Base-by-base conservation (phyloP, 2,797 vertebrate species). In the Pseudocheirus occidentalis region DNA sequence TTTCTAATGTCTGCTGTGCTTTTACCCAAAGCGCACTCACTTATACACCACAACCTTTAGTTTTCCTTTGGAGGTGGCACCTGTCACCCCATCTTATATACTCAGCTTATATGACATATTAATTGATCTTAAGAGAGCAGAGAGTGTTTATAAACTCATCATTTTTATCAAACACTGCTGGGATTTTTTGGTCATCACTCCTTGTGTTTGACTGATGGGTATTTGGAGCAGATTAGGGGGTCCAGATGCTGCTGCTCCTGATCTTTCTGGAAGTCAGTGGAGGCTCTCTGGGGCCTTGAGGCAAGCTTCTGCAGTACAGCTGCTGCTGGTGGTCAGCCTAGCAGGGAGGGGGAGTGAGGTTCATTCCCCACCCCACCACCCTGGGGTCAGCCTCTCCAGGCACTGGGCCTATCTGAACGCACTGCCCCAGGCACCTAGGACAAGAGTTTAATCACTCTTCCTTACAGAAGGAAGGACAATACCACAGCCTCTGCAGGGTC, bases 21-120 rank as follows among this genome's bases (percentile, higher is more conserved):
- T 96, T 96, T 73, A 57, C 92, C 90, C 50, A 93, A 93, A 92
- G 90, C 21, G 34, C 28, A 57, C 66, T n/a, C 50, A 54, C 1
- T 18, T 1, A 29, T 90, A 87, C 27, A 92, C 34, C 59, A 93
- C 66, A 21, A 40, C 5, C 66, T 87, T 29, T 3, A 55, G 58
- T 0, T 73, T 13, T 21, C 87, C 40, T 66, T 52, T 46, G 52
- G 93, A 1, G 52, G 14, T 57, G 7, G 93, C 55, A 91, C n/a
- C 59, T 14, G 31, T 34, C 59, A 62, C 59, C 59, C 62, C 18
- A 40, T 66, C 14, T n/a, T 34, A 66, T 4, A 58, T 58, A 28
- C 57, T 58, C 57, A 31, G 58, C 58, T 58, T 9, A 29, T 58
- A 27, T 57, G 21, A 58, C 5, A 24, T 28, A 58, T 58, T 57